Evolutionary conservation across 2,797 vertebrate species (phyloP).

Genomic region (Thalassophryne amazonica): DNA sequence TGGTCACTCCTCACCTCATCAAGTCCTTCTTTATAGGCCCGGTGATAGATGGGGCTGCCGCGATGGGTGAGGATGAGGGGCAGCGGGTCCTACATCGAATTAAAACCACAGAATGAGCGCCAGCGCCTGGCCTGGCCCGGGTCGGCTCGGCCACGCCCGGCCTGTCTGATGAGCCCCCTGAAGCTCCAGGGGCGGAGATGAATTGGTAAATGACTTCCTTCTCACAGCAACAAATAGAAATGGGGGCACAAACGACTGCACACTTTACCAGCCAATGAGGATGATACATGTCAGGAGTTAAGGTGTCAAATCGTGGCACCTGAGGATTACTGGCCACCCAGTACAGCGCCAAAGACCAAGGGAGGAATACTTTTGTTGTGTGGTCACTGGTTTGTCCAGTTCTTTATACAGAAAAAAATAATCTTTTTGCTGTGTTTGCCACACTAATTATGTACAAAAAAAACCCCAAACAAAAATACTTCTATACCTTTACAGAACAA

Average conservation of each 20-base stretch:
- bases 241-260: no score
- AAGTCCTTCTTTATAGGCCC: conserved; percentile 70
- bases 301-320: conserved; percentile 7
- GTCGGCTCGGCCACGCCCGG: no score
- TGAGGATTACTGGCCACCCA: no score
- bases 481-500: no score
- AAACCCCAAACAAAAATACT: no score
- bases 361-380: no score
- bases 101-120: conserved; percentile 55
- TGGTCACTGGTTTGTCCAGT: no score
- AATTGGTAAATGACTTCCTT: conserved; percentile 44
- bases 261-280: not conserved
- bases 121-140: conserved; percentile 1
- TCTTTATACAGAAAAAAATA: no score
- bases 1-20: conserved; percentile 71
- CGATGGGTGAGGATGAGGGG: conserved; percentile 48
- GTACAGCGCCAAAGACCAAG: no score
- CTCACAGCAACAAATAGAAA: conserved; percentile 15
- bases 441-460: no score
- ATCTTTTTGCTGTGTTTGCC: no score
- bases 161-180: conserved; percentile 60
- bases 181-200: conserved; percentile 59
- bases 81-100: conserved; percentile 48
- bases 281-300: conserved; percentile 12
- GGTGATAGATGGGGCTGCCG: conserved; percentile 69